Conservation (phyloP, 2,888 invertebrate genomes). For the Ichneumoninae sp. region DNA sequence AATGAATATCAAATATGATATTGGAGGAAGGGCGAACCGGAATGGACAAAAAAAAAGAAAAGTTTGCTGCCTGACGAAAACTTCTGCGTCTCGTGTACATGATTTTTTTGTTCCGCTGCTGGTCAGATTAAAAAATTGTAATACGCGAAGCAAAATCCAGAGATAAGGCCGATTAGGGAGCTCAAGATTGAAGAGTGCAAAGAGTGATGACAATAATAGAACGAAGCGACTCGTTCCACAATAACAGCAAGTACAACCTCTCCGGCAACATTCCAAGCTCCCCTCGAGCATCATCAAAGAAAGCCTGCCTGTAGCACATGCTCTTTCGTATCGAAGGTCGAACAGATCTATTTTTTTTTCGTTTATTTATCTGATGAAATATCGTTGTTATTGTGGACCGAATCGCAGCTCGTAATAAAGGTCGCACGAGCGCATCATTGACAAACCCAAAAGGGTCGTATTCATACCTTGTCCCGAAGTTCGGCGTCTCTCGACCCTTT, state of each 20-base stretch:
- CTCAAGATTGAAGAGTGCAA: slow-evolving; percentile 53
- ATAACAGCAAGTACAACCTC: slow-evolving; percentile 18
- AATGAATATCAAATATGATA: slow-evolving; percentile 1
- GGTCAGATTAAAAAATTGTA: slow-evolving; percentile 66
- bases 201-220: slow-evolving; percentile 80
- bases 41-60: slow-evolving; percentile 9
- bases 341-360: neutral
- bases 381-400: slow-evolving; percentile 69
- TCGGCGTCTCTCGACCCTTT: neutral
- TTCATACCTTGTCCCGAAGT: neutral
- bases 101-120: slow-evolving; percentile 72
- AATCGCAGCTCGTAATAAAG: slow-evolving; percentile 71
- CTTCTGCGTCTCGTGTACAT: slow-evolving; percentile 71
- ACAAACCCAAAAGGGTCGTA: slow-evolving; percentile 60
- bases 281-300: slow-evolving; percentile 3
- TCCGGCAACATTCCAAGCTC: neutral
- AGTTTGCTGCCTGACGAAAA: slow-evolving; percentile 28
- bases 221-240: slow-evolving; percentile 76
- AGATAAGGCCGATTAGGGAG: slow-evolving; percentile 47
- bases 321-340: slow-evolving; percentile 33
- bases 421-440: slow-evolving; percentile 76
- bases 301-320: slow-evolving; percentile 6
- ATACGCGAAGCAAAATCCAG: slow-evolving; percentile 17
- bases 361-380: neutral
- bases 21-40: neutral